Conservation (phyloP, 1,140 invertebrate genomes). For the Caenorhabditis remanei region DNA sequence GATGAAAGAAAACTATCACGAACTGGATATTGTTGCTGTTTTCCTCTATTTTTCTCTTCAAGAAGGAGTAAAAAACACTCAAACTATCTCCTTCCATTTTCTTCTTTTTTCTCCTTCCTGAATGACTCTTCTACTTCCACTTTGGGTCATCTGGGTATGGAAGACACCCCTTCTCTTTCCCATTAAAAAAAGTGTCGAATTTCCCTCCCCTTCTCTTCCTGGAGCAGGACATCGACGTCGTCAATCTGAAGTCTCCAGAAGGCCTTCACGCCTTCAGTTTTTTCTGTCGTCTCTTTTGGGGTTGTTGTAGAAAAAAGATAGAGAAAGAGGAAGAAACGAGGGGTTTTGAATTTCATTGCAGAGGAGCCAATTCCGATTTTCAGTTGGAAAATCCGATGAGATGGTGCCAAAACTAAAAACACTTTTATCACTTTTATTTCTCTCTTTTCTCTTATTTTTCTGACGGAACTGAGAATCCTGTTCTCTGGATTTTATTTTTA, state of each 20-base stretch:
- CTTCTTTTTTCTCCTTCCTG: not conserved
- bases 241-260: constrained; percentile 38
- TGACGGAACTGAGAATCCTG: not conserved
- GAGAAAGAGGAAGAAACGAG: not conserved
- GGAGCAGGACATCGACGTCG: constrained; percentile 10
- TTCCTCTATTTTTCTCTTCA: not conserved
- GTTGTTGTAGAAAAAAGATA: not conserved
- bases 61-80: not conserved
- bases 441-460: constrained; percentile 10
- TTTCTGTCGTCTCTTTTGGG: not conserved
- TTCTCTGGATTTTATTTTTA: not conserved
- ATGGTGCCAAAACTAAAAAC: constrained; percentile 33
- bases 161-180: constrained; percentile 28
- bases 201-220: not conserved
- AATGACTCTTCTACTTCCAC: constrained; percentile 36
- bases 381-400: constrained; percentile 21
- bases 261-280: constrained; percentile 29
- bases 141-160: constrained; percentile 40
- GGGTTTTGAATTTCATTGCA: constrained; percentile 32
- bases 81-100: not conserved
- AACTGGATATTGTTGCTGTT: not conserved
- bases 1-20: not conserved
- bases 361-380: not conserved
- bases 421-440: constrained; percentile 12
- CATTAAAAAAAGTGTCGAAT: constrained; percentile 47